Base-by-base conservation (phyloP, 2,888 invertebrate species). In the Cryptocheilus praepositus region DNA sequence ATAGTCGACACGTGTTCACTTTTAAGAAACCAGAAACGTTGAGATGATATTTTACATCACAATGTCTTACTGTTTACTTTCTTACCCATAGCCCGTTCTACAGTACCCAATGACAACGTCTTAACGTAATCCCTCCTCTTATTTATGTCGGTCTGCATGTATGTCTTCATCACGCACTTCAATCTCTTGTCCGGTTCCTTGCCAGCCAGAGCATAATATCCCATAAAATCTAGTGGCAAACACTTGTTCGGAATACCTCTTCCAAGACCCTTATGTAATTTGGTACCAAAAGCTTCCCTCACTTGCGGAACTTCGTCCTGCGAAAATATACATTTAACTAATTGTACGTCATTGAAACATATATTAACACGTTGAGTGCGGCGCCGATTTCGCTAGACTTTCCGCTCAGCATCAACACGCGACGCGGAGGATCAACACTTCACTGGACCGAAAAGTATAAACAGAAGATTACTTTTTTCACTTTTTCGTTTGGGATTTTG, bases 201-300 rank as follows among this genome's bases (percentile, higher is more conserved):
- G 0, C 98, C 98, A 43, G 94, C 95, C 64, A 98, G 90, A 44
- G 95, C 95, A 90, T 98, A 98, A 89, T 96, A 96, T 18, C 97
- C 96, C 97, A 98, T 96, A 90, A 98, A 99, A 90, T 98, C 98
- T 62, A 99, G 90, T 0, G 98, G 98, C 73, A 99, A 91, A 85
- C 96, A 96, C 87, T 96, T 95, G 86, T 95, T 94, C 2, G 96
- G 96, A 76, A 97, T 93, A 71, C 96, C 95, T 89, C 95, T 89
- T 51, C 92, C 91, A 61, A 95, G 89, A 64, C 96, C 97, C 91
- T 98, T 98, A 89, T 99, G 98, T 80, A 99, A 90, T 90, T 99
- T 98, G 54, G 93, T 91, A 4, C 96, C 94, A 89, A 99, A 98
- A 58, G 93, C 92, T 89, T 96, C 95, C 80, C 98, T 92, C 0